phyloP scores from a whole-genome alignment of 35 echinoderm and acorn worm species.

The Anneissia japonica region DNA sequence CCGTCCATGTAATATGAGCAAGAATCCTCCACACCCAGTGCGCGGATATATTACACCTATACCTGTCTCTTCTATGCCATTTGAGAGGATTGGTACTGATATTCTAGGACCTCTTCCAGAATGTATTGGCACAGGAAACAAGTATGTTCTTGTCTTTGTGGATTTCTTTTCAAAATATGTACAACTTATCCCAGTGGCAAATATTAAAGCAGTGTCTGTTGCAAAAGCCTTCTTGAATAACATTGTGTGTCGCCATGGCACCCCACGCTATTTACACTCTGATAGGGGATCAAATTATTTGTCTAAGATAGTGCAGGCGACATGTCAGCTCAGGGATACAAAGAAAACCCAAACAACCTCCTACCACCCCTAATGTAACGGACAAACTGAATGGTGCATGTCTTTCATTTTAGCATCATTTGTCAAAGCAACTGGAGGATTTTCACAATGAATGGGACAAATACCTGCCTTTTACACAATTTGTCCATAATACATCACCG shows the following conservation, averaged over 20 bases:
- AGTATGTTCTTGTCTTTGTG: conserved; percentile 45
- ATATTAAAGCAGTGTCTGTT: conserved; percentile 29
- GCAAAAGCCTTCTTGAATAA: conserved; percentile 21
- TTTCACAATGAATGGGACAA: conserved; percentile 21
- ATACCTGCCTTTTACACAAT: conserved; percentile 30
- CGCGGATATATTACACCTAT: conserved; percentile 25
- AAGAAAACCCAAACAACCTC: conserved; percentile 40
- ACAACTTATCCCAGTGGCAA: conserved; percentile 24
- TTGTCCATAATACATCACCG: conserved; percentile 41
- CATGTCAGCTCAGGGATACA: conserved; percentile 15
- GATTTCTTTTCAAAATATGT: conserved; percentile 59
- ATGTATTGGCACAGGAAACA: conserved; percentile 19
- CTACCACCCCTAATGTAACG: conserved; percentile 56
- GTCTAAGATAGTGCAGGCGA: conserved; percentile 47
- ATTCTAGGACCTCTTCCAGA: conserved; percentile 40
- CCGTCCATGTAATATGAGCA: conserved; percentile 38
- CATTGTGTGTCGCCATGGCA: conserved; percentile 45
- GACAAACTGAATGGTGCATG: conserved; percentile 48
- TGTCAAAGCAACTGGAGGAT: conserved; percentile 13
- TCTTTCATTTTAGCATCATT: conserved; percentile 20
- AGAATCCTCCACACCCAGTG: background rate
- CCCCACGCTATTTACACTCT: conserved; percentile 37
- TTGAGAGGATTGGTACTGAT: conserved; percentile 45
- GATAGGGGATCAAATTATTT: conserved; percentile 49
- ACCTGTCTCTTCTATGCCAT: conserved; percentile 21